Base-by-base conservation (phyloP, 64 coral and sea anemone genomes). In the Trachythela sp. region DNA sequence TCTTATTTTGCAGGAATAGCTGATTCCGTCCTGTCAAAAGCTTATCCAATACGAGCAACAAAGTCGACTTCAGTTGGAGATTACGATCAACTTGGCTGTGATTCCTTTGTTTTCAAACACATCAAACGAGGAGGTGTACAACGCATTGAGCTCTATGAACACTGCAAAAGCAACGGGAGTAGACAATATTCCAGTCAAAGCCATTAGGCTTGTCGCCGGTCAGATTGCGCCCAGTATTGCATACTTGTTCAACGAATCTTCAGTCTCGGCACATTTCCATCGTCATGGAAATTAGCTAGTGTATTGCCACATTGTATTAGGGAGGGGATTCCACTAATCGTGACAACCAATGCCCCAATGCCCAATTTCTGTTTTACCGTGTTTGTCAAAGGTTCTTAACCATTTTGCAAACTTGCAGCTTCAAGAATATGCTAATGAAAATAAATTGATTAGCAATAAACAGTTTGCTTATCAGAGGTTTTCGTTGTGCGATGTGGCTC, bases 341-440 rank as follows among this genome's bases (percentile, higher is more conserved):
- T 72, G 76, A 89, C 38, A 93, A 93, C 39, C 85, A 83, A 14
- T 48, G n/a, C n/a, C n/a, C n/a, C n/a, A n/a, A n/a, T n/a, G 88
- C 52, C 92, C 92, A 15, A 94, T 87, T 40, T 76, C 85, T 17
- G 75, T 89, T 3, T 36, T 92, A 2, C 86, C 39, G 8, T 45
- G 83, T 20, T 4, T 43, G 5, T 43, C 37, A 13, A 39, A 9
- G 42, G 42, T 45, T 4, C 42, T 6, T 6, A 11, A 45, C 4
- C 11, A 4, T 4, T 45, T n/a, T n/a, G n/a, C n/a, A n/a, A n/a
- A n/a, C n/a, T n/a, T n/a, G n/a, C n/a, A n/a, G n/a, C n/a, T n/a
- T n/a, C n/a, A n/a, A n/a, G n/a, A n/a, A n/a, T n/a, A n/a, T n/a
- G n/a, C n/a, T n/a, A n/a, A n/a, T n/a, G n/a, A n/a, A n/a, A n/a